Evolutionary conservation across 2,113 vertebrate genomes (phyloP).

Genomic region (Nycticryphes semicollaris): DNA sequence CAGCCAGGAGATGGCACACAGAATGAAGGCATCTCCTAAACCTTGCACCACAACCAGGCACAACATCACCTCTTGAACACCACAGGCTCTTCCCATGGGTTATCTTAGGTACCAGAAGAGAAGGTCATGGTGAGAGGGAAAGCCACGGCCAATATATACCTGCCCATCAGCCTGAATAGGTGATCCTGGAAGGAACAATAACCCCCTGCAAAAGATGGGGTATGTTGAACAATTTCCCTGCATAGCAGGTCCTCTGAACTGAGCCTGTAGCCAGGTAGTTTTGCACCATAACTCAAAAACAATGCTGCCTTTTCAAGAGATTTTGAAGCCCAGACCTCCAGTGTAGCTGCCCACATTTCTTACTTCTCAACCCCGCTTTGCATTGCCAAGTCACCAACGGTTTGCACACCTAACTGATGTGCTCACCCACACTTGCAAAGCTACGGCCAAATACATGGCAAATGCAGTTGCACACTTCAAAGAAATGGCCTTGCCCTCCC

Average conservation of each 20-base stretch:
- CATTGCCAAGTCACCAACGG: not conserved
- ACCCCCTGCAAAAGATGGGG: not conserved
- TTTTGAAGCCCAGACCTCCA: not conserved
- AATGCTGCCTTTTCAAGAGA: not conserved
- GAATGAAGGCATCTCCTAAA: not conserved
- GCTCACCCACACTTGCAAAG: not conserved
- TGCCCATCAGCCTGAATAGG: not conserved
- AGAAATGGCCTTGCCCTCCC: constrained; percentile 4
- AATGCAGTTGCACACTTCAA: constrained; percentile 59
- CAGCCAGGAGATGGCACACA: not conserved
- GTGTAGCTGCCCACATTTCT: not conserved
- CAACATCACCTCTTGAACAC: not conserved
- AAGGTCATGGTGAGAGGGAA: not conserved
- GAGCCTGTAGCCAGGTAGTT: not conserved
- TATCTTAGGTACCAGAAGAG: not conserved
- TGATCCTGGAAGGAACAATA: not conserved
- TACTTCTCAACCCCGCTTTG: fast-evolving
- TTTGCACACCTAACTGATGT: not conserved
- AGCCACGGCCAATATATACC: not conserved
- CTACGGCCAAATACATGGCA: not conserved
- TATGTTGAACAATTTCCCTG: not conserved
- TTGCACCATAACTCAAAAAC: not conserved
- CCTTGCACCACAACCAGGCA: not conserved
- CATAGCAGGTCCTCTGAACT: not conserved
- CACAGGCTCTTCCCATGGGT: not conserved